Evolutionary conservation across 2,888 invertebrate genomes (phyloP).

Genomic region (Lepidonotus clava): DNA sequence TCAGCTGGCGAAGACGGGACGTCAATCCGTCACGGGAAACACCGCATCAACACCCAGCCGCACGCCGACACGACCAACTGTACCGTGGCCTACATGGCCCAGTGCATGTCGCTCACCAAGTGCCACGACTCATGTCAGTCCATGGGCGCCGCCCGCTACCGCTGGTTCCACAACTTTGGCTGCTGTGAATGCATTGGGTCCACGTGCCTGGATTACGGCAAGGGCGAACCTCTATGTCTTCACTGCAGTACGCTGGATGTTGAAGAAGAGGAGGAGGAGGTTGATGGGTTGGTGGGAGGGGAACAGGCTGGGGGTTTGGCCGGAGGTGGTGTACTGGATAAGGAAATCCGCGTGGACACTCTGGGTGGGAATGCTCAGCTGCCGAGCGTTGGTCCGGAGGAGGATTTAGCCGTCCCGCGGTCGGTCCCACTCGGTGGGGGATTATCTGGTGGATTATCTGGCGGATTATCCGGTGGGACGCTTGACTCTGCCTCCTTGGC

Average conservation of each 20-base stretch:
- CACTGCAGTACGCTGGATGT: constrained; percentile 55
- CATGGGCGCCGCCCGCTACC: constrained; percentile 90
- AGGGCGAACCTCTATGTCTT: constrained; percentile 59
- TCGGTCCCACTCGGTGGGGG: background rate
- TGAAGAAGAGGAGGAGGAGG: constrained; percentile 55
- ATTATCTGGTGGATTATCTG: background rate
- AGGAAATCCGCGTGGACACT: constrained; percentile 16
- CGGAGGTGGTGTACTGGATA: background rate
- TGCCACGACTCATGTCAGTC: constrained; percentile 90
- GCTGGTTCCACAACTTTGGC: constrained; percentile 94
- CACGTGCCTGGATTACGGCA: constrained; percentile 93
- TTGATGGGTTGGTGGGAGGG: background rate
- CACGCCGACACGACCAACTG: constrained; percentile 85
- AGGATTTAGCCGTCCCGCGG: no score
- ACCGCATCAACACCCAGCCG: constrained; percentile 53
- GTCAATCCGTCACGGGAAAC: constrained; percentile 56
- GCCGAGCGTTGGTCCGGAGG: background rate
- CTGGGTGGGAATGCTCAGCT: background rate
- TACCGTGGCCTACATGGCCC: constrained; percentile 93
- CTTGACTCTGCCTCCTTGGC: background rate
- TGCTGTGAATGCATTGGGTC: constrained; percentile 96
- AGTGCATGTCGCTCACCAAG: constrained; percentile 93
- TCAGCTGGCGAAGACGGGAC: constrained; percentile 33
- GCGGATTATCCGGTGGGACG: background rate
- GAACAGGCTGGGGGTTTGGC: background rate